Evolutionary conservation across 2,888 invertebrate genomes (phyloP).

Genomic region (Ariolimax columbianus): DNA sequence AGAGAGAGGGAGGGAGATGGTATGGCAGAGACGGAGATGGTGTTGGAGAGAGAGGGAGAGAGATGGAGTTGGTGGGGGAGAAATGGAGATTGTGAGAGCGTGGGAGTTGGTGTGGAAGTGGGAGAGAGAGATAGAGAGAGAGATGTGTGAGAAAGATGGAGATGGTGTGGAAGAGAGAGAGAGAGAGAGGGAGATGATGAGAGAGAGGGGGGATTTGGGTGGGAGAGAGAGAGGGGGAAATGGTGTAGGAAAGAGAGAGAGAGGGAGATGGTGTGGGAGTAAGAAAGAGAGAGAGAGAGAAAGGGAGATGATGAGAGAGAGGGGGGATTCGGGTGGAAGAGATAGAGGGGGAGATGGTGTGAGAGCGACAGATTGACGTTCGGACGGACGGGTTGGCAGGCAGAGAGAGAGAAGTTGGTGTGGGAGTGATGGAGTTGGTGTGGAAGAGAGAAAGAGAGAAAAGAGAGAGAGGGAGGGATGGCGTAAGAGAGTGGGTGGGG

Average conservation of each 20-base stretch:
- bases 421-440: constrained; percentile 12
- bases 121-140: too few species aligned
- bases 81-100: constrained; percentile 1
- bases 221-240: too few species aligned
- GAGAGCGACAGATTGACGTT: neutral
- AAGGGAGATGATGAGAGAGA: neutral
- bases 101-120: neutral
- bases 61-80: neutral
- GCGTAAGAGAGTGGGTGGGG: neutral
- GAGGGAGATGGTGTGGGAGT: too few species aligned
- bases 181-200: neutral
- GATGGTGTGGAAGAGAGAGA: too few species aligned
- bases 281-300: constrained; percentile 2
- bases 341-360: constrained; percentile 27
- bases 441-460: constrained; percentile 13
- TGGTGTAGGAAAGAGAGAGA: too few species aligned
- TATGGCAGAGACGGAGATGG: neutral
- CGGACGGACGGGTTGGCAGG: neutral
- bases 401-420: neutral
- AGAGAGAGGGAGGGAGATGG: neutral
- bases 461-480: neutral
- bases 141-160: too few species aligned
- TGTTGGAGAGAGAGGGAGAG: too few species aligned
- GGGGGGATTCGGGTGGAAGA: neutral
- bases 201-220: too few species aligned